These are phyloP conservation scores for Scomber colias DNA, from an alignment of 2,113 vertebrate species.

Conservation along the genomic window DNA sequence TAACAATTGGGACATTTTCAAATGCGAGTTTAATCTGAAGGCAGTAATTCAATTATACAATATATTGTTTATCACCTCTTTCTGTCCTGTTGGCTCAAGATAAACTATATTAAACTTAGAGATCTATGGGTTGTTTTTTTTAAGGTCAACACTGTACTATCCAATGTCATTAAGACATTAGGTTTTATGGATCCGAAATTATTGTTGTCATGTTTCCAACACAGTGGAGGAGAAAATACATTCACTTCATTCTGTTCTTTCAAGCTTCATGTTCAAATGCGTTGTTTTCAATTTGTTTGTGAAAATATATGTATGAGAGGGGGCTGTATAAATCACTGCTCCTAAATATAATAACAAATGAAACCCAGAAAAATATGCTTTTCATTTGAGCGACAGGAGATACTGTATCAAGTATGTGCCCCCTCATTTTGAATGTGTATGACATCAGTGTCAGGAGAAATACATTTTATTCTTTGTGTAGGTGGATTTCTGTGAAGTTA, in stretches of 20 bases:
- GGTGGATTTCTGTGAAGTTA: constrained; percentile 50
- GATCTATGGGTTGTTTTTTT: too few relatives aligned
- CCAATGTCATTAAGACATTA: background rate
- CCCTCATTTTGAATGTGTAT: constrained; percentile 22
- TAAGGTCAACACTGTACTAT: background rate
- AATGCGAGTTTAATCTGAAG: constrained; percentile 15
- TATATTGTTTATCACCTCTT: background rate
- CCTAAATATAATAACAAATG: constrained; percentile 26
- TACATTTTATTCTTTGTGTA: constrained; percentile 40
- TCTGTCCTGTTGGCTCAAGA: background rate
- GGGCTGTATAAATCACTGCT: constrained; percentile 24
- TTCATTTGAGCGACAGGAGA: constrained; percentile 22
- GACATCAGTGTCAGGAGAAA: constrained; percentile 43
- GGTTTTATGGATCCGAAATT: background rate
- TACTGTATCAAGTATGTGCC: constrained; percentile 13
- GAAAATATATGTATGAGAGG: background rate
- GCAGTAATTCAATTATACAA: background rate
- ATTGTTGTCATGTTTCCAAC: constrained; percentile 15
- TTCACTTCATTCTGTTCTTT: background rate
- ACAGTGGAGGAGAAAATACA: constrained; percentile 9
- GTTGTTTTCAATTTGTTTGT: constrained; percentile 23
- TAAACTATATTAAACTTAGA: too few relatives aligned
- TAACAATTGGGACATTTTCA: constrained; percentile 21
- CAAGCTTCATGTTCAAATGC: constrained; percentile 12
- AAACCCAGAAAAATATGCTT: background rate